Conservation (phyloP, 1,140 invertebrate genomes). For the Drosophila ananassae region DNA sequence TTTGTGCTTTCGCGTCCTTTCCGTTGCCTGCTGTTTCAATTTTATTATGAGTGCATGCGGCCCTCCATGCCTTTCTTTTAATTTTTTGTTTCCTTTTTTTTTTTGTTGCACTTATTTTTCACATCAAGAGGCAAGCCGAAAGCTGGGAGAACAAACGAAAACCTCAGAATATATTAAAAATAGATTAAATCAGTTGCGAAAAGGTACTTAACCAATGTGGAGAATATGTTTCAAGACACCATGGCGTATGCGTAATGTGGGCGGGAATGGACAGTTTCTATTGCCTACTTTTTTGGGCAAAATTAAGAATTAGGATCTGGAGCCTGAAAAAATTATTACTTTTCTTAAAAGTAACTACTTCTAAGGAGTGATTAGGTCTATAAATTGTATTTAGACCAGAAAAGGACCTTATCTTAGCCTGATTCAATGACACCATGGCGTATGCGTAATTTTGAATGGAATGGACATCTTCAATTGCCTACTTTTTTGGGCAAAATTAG, state of each 20-base stretch:
- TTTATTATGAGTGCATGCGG: constrained; percentile 64
- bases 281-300: neutral
- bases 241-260: constrained; percentile 47
- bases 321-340: too few species aligned
- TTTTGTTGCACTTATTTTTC: constrained; percentile 22
- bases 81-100: constrained; percentile 30
- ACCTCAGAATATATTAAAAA: constrained; percentile 63
- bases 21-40: constrained; percentile 63
- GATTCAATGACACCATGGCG: too few species aligned
- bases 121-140: neutral
- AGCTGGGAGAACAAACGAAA: neutral
- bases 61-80: neutral
- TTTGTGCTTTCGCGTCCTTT: constrained; percentile 22
- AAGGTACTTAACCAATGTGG: constrained; percentile 39
- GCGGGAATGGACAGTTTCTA: neutral
- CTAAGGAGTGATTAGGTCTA: too few species aligned
- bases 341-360: too few species aligned
- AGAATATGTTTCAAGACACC: neutral
- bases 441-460: too few species aligned
- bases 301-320: neutral
- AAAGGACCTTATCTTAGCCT: neutral
- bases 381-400: too few species aligned
- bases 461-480: too few species aligned
- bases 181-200: constrained; percentile 62
- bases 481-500: too few species aligned